These are phyloP conservation scores for Porites divaricata DNA, from an alignment of 92 coral and sea anemone species.

Conservation along the genomic window DNA sequence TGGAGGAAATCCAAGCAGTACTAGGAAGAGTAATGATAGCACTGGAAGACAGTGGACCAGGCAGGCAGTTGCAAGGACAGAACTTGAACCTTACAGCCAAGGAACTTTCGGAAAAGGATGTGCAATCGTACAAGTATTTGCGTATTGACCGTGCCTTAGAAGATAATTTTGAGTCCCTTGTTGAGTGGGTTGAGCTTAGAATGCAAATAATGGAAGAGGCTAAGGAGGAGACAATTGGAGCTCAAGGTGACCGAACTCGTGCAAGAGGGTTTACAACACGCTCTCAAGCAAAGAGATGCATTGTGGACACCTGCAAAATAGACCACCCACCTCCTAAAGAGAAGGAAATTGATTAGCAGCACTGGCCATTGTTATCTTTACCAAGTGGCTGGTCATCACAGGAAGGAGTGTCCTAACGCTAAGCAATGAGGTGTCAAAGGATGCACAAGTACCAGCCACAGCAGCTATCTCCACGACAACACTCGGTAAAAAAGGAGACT, in stretches of 20 bases:
- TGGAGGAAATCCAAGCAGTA: not conserved
- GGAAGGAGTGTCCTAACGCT: not conserved
- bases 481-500: not conserved
- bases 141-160: too few relatives aligned
- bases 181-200: too few relatives aligned
- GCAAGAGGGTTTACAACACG: too few relatives aligned
- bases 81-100: too few relatives aligned
- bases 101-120: not conserved
- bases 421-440: constrained; percentile 41
- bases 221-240: too few relatives aligned
- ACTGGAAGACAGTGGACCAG: not conserved
- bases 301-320: too few relatives aligned
- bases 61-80: not conserved
- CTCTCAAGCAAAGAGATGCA: too few relatives aligned
- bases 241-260: too few relatives aligned
- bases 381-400: not conserved
- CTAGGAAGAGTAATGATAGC: not conserved
- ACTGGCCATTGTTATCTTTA: constrained; percentile 18
- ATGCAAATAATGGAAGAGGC: too few relatives aligned
- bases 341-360: constrained; percentile 22
- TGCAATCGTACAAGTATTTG: too few relatives aligned
- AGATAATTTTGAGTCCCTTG: too few relatives aligned
- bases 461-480: constrained; percentile 45
- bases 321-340: constrained; percentile 25
- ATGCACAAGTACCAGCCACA: constrained; percentile 43